Percentiles rank a stretch among this genome's conserved stretches.
phyloP scores from a whole-genome alignment of 2,888 invertebrate species.

The Acleris literana region DNA sequence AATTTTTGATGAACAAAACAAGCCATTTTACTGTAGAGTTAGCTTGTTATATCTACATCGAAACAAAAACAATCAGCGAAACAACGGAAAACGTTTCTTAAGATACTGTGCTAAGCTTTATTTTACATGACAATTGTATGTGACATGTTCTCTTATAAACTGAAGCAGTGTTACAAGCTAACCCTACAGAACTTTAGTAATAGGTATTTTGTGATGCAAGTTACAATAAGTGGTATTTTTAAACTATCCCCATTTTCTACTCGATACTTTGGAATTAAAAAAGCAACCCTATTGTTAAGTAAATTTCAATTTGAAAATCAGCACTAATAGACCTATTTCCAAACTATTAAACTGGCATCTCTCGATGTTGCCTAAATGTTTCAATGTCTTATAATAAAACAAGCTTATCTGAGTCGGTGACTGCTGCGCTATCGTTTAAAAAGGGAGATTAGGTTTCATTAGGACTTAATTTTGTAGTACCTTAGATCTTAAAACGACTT shows the following conservation, averaged over 20 bases:
- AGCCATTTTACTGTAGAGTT: constrained; percentile 1
- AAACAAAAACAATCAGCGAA: too few relatives aligned
- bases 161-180: constrained; percentile 5
- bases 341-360: neutral
- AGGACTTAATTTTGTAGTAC: too few relatives aligned
- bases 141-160: too few relatives aligned
- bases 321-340: neutral
- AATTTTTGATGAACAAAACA: constrained; percentile 14
- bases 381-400: neutral
- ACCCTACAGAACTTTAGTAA: constrained; percentile 12
- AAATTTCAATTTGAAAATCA: neutral
- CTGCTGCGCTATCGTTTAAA: neutral
- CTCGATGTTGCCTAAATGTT: neutral
- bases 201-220: constrained; percentile 17
- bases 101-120: neutral
- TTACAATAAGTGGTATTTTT: constrained; percentile 6
- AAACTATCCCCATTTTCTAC: constrained; percentile 15
- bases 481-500: too few relatives aligned
- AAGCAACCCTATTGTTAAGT: neutral
- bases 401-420: neutral
- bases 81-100: too few relatives aligned
- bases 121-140: neutral
- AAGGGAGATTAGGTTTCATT: too few relatives aligned
- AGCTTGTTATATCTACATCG: constrained; percentile 2
- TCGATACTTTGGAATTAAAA: constrained; percentile 1